Evolutionary conservation across 2,888 invertebrate genomes (phyloP).

Genomic region (Buathra laborator): DNA sequence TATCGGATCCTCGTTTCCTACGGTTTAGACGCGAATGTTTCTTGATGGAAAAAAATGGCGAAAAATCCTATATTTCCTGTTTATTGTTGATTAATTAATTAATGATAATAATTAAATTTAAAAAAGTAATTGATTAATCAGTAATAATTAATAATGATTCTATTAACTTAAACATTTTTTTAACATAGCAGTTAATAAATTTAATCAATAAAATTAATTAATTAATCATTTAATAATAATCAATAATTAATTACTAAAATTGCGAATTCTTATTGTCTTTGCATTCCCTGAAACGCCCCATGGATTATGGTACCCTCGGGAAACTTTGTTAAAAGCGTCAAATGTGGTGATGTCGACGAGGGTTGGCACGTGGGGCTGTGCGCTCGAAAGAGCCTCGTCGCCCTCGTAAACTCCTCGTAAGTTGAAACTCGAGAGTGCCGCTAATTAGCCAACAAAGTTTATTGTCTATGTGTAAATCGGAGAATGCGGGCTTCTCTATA

Average conservation of each 20-base stretch:
- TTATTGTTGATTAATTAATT: no score
- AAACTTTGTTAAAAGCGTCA: not conserved
- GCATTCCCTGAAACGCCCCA: no score
- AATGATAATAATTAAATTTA: no score
- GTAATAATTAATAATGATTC: not conserved
- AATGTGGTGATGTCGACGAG: not conserved
- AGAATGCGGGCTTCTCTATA: not conserved
- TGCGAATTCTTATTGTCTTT: no score
- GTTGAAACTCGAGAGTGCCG: constrained; percentile 21
- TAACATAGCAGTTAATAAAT: not conserved
- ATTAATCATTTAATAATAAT: no score
- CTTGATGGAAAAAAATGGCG: no score
- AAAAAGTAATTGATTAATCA: no score
- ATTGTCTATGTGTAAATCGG: constrained; percentile 30
- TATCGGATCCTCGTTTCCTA: no score
- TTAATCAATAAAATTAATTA: not conserved
- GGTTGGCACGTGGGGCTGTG: not conserved
- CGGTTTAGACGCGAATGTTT: no score
- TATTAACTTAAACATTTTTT: not conserved
- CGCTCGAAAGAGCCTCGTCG: not conserved
- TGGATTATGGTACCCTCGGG: not conserved
- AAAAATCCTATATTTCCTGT: no score
- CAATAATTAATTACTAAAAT: no score
- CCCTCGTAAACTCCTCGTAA: constrained; percentile 17
- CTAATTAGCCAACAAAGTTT: constrained; percentile 59